Evolutionary conservation across 2,113 vertebrate species (phyloP), one percentile per base, ranked within the genome.

Genomic region (Tauraco erythrolophus): DNA sequence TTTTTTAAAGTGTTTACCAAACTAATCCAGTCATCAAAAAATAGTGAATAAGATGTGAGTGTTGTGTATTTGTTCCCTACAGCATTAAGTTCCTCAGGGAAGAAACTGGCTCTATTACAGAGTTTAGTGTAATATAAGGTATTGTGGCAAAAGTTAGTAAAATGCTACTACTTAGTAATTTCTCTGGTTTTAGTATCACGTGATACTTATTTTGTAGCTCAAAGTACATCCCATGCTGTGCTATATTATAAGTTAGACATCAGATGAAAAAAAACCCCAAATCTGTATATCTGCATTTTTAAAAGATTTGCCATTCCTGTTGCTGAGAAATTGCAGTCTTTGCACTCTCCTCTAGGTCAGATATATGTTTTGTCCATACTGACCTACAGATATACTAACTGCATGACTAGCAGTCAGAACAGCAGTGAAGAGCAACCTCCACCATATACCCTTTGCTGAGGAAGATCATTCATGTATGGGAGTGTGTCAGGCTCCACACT

Each of bases 31-130:
- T 60, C 0, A 53, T 24, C 3, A 2, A 90, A 86, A 92, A 93
- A 35, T 9, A 64, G 14, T 21, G 4, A 69, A 50, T 76, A 76
- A 64, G 25, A 30, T 61, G 31, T 0, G 0, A n/a, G n/a, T n/a
- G 70, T 14, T 71, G 14, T 64, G 13, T 28, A 24, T 72, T 83
- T 76, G 7, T 25, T 79, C 14, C 9, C 5, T 60, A 9, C 14
- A 68, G 19, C 11, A 85, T 39, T 25, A 92, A 60, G 25, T n/a
- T 46, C 11, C 19, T 65, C 14, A 66, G 31, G 22, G 45, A 81
- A 77, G 28, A 30, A 92, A 70, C 5, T 30, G 23, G 6, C 4
- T 81, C 22, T 84, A 2, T 51, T 71, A 14, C 3, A 8, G 7
- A 16, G 6, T 61, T 78, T 58, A 84, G 13, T 3, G 5, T 6